Base-by-base conservation (phyloP, 2,888 invertebrate species). In the Yponomeuta cagnagella region DNA sequence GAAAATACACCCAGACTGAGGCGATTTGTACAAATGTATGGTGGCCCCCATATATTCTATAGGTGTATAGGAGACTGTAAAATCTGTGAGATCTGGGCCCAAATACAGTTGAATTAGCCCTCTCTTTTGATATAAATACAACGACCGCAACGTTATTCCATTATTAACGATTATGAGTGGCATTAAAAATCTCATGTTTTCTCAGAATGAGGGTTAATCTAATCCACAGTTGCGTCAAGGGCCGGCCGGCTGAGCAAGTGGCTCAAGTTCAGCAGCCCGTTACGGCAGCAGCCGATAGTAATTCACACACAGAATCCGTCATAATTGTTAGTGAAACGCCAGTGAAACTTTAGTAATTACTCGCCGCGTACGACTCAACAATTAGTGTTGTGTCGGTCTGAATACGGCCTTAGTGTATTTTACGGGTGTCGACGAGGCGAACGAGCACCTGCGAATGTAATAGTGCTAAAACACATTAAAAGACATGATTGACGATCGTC, bases 301-400 rank as follows among this genome's bases (percentile, higher is more conserved):
- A 89, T 87, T 87, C 87, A 86, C 84, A 67, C 48, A 84, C 84
- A 83, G 81, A 84, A 84, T 84, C 85, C 85, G 83, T 91, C 88
- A 87, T 89, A 89, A 89, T 89, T 89, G 88, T 88, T 80, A 89
- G 90, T 89, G 91, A 91, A 91, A 90, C 86, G 88, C 88, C 80
- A 89, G 90, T 89, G 91, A 91, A 91, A 90, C 86, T 83, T 81
- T 79, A 73, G 84, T 85, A 90, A 92, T 90, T 92, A 90, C 33
- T 58, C 52, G 65, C 70, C 43, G 67, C 66, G 70, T 71, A 68
- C 64, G 69, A 79, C 75, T 80, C 79, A 77, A 83, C 88, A 86
- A 92, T 92, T 91, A 90, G 90, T 81, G 77, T 77, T 65, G 67
- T 68, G n/a, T 48, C 88, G 91, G 82, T 92, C 91, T 90, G 84